Base-by-base conservation (phyloP, 2,888 invertebrate species). In the Syritta pipiens region DNA sequence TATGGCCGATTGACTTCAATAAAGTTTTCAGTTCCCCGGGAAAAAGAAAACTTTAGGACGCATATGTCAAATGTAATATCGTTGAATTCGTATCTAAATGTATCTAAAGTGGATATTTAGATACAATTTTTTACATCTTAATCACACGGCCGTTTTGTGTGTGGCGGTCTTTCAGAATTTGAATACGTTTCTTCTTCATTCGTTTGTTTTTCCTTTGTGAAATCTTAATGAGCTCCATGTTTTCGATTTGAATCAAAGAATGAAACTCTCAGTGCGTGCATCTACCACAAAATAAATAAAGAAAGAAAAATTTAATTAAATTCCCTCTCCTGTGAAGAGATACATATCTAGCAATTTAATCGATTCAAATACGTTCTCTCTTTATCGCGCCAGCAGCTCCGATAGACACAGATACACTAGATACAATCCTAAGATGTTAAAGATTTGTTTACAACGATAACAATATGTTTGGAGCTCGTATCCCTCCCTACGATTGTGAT, bases 401-500 rank as follows among this genome's bases (percentile, higher is more conserved):
- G n/a, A n/a, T n/a, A n/a, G n/a, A n/a, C n/a, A n/a, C n/a, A n/a
- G n/a, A n/a, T n/a, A n/a, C n/a, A n/a, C n/a, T 3, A 14, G 35
- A 67, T 55, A 55, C 6, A 62, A 68, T 62, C 53, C n/a, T n/a
- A n/a, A 24, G 32, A 49, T 60, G 44, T 40, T 46, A 20, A 60
- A 74, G 69, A 76, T 69, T 63, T 76, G 42, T 57, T 69, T 57
- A 57, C 55, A 76, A 19, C 26, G 62, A 76, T 69, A 63, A 55
- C 49, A 60, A 40, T 42, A 28, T 55, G 42, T 46, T 46, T 48
- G n/a, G n/a, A n/a, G n/a, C n/a, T n/a, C n/a, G n/a, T n/a, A n/a
- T n/a, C n/a, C n/a, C n/a, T 59, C 44, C 9, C 12, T 53, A 37
- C 14, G 40, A 62, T 63, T 57, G 62, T 69, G 69, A 76, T 76